Conservation (phyloP, 1,140 invertebrate genomes). For the Antheraea mylitta region DNA sequence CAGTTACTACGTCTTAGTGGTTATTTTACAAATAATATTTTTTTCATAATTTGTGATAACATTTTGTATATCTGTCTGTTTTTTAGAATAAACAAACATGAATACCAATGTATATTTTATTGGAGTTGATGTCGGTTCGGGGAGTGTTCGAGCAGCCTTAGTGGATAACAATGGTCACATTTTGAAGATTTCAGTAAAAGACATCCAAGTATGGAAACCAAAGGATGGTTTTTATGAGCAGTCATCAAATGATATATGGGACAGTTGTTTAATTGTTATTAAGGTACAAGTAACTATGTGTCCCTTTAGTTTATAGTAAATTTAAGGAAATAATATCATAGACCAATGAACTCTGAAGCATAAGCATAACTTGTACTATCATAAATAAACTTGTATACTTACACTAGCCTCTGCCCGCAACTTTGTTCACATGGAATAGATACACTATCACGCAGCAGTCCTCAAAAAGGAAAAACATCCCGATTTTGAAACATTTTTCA, state of each 20-base stretch:
- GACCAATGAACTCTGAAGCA: no score
- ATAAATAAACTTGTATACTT: no score
- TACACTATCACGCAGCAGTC: no score
- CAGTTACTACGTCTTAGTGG: background rate
- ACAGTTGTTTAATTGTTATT: constrained; percentile 82
- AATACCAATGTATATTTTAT: constrained; percentile 82
- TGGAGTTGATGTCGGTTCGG: constrained; percentile 96
- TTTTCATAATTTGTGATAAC: no score
- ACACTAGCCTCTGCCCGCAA: no score
- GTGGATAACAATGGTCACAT: constrained; percentile 85
- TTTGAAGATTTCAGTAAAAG: constrained; percentile 80
- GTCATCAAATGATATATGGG: constrained; percentile 95
- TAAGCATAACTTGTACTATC: no score
- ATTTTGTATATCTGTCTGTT: background rate
- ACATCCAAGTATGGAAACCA: constrained; percentile 89
- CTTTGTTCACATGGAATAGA: no score
- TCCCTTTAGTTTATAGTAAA: no score
- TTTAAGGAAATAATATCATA: no score
- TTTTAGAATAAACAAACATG: constrained; percentile 28
- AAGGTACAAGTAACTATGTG: constrained; percentile 77
- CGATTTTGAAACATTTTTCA: no score
- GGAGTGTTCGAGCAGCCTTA: constrained; percentile 91
- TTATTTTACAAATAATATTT: background rate
- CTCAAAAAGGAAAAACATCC: no score
- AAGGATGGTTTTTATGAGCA: constrained; percentile 92